Evolutionary conservation across 1,140 invertebrate genomes (phyloP), one percentile per base, ranked within the genome.

Genomic region (Drosophila bocki): DNA sequence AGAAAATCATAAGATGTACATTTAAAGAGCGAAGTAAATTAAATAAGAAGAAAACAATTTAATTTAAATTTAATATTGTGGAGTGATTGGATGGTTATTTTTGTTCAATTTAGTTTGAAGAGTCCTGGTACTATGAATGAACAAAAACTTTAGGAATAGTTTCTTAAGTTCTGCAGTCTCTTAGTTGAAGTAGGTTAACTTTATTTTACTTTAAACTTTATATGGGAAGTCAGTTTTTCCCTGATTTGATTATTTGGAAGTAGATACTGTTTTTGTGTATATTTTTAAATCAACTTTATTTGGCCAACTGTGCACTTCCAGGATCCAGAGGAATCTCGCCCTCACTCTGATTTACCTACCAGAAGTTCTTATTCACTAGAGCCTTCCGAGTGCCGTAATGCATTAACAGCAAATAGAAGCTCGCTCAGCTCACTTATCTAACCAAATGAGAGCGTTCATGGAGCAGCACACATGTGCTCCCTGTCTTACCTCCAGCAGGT

Each of bases 381-480:
- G 41, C 33, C 32, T 29, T 35, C 26, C 59, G n/a, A 51, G 35
- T 41, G 29, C 13, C 26, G 19, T 48, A 39, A 50, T 50, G 44
- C 62, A 42, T 51, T 69, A 42, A 29, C 44, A 35, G 29, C 53
- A 22, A 48, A 41, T 26, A 35, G 44, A 22, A 50, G 17, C 44
- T 33, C 44, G 26, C 53, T 42, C 13, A 13, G n/a, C 35, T 19
- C 53, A 37, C 68, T 42, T 60, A 37, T 37, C 45, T 51, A 59
- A 29, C 68, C 70, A 60, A 74, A 60, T 60, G 32, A 59, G 37
- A n/a, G 69, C 45, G 22, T 50, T 37, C 35, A 42, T 35, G 44
- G 47, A 45, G 15, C 48, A 26, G 19, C 44, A 42, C 69, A 72
- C 37, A 48, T 48, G 42, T 77, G 56, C 56, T 67, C 9, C 58